A percentile compares a stretch with the other conserved stretches of the same genome.
phyloP scores from a whole-genome alignment of 2,113 vertebrate genomes.

The Notarius lentiginosus region DNA sequence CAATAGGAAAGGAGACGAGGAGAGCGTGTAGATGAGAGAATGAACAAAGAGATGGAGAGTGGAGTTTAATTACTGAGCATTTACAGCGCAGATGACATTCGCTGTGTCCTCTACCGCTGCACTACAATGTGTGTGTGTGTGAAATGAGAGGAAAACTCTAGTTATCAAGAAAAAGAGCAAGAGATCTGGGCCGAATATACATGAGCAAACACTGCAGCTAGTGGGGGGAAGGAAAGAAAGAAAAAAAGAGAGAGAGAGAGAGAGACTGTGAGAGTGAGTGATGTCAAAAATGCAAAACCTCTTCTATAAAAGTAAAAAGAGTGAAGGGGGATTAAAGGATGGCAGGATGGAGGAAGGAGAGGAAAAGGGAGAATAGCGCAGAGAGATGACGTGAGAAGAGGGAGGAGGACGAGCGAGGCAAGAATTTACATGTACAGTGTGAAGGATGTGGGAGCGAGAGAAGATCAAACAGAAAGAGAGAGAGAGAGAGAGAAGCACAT shows the following conservation, averaged over 20 bases:
- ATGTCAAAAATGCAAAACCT: constrained; percentile 28
- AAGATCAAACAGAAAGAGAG: constrained; percentile 17
- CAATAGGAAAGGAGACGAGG: background rate
- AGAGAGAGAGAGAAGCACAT: constrained; percentile 1
- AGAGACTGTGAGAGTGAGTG: constrained; percentile 31
- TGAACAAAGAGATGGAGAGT: background rate
- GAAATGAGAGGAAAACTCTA: constrained; percentile 18
- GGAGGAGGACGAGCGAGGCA: background rate
- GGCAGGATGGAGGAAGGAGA: background rate
- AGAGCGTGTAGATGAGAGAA: constrained; percentile 15
- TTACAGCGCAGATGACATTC: constrained; percentile 31
- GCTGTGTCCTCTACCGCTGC: constrained; percentile 19
- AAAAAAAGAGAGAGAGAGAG: constrained; percentile 42
- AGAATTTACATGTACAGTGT: constrained; percentile 22
- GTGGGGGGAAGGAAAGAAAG: constrained; percentile 51
- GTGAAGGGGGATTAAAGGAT: constrained; percentile 25
- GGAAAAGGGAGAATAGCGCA: background rate
- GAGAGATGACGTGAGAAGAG: constrained; percentile 31
- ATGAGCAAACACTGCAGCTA: constrained; percentile 1
- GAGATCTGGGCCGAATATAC: constrained; percentile 14
- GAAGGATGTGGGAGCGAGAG: constrained; percentile 27
- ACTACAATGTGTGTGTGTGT: constrained; percentile 15
- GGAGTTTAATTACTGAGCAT: constrained; percentile 19
- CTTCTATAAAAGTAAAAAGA: constrained; percentile 3
- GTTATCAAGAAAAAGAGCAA: constrained; percentile 50